These are phyloP conservation scores for Siniperca obscura DNA, from an alignment of 2,797 vertebrate genomes.

Conservation along the genomic window DNA sequence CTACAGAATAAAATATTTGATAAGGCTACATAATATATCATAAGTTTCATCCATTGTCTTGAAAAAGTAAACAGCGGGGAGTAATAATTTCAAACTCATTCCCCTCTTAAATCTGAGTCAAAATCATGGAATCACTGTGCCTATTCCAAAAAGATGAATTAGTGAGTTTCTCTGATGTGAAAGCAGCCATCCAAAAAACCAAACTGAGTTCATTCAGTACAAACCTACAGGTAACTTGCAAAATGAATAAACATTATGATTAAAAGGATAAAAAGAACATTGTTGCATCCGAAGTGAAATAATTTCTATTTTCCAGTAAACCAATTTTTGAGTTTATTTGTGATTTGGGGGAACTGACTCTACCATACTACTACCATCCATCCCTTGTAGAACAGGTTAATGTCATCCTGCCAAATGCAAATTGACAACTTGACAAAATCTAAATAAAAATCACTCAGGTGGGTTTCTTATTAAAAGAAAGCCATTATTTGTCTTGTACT, in stretches of 20 bases:
- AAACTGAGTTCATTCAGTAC: background rate
- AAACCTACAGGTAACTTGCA: constrained; percentile 26
- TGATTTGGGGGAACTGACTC: background rate
- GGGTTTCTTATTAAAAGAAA: background rate
- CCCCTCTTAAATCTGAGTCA: background rate
- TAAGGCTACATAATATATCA: constrained; percentile 45
- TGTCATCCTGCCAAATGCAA: background rate
- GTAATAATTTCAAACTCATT: background rate
- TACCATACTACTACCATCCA: too few relatives aligned
- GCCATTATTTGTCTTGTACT: background rate
- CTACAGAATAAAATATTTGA: constrained; percentile 24
- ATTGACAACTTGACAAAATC: too few relatives aligned
- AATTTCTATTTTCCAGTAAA: background rate
- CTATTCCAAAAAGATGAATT: background rate
- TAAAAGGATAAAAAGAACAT: constrained; percentile 25
- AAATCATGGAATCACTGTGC: background rate
- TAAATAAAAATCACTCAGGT: background rate
- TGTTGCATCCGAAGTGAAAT: background rate
- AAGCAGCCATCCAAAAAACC: constrained; percentile 3
- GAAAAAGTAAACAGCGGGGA: constrained; percentile 9
- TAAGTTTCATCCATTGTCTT: background rate
- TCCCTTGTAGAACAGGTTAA: background rate
- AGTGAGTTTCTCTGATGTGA: constrained; percentile 12
- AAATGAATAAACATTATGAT: constrained; percentile 7
- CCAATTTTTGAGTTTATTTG: background rate